Conservation (phyloP, 2,888 invertebrate genomes). For the Venusia cambrica region DNA sequence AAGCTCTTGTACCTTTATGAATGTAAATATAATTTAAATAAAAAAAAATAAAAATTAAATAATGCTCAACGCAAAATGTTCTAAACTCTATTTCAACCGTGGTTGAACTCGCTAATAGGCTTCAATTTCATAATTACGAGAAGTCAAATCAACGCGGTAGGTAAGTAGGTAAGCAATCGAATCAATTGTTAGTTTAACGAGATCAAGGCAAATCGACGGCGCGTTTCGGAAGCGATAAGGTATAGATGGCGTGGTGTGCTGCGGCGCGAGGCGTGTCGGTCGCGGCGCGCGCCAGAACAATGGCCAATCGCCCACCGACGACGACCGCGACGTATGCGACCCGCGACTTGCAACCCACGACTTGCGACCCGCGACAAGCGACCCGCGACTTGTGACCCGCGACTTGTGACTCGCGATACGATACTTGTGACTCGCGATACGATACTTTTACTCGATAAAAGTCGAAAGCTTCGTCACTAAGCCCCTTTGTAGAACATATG, state of each 20-base stretch:
- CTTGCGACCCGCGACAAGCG: too few relatives aligned
- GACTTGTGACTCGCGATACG: too few relatives aligned
- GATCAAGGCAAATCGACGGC: slow-evolving; percentile 64
- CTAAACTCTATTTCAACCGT: slow-evolving; percentile 1
- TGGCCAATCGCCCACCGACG: slow-evolving; percentile 65
- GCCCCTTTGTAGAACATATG: too few relatives aligned
- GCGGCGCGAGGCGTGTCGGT: slow-evolving; percentile 74
- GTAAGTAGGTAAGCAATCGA: slow-evolving; percentile 66
- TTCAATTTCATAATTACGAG: slow-evolving; percentile 15
- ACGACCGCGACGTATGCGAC: slow-evolving; percentile 38
- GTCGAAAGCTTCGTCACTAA: too few relatives aligned
- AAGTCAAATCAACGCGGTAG: slow-evolving; percentile 51
- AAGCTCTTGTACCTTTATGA: too few relatives aligned
- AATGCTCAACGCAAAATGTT: too few relatives aligned
- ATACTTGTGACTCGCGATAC: too few relatives aligned
- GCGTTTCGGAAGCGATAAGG: slow-evolving; percentile 58
- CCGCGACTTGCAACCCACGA: too few relatives aligned
- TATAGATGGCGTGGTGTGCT: slow-evolving; percentile 65
- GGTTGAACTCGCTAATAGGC: slow-evolving; percentile 11
- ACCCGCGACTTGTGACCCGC: too few relatives aligned
- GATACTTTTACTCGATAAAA: too few relatives aligned
- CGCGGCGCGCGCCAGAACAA: slow-evolving; percentile 68
- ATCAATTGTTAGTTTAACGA: slow-evolving; percentile 64
- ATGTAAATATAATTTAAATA: too few relatives aligned
- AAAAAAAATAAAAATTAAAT: too few relatives aligned